Evolutionary conservation across 2,888 invertebrate genomes (phyloP).

Genomic region (Plebejus anna): DNA sequence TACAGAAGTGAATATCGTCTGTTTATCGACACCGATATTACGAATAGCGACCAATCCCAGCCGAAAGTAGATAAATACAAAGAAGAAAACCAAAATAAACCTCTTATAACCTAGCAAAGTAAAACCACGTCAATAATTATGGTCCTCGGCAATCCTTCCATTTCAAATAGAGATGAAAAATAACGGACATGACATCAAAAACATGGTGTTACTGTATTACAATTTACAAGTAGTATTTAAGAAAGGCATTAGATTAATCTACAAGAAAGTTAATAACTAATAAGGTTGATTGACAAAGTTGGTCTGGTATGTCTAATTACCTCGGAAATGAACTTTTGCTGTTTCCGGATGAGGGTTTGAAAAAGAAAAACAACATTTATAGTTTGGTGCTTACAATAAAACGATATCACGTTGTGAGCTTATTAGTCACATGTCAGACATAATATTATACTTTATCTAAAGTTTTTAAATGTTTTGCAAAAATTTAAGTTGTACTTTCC

Average conservation of each 20-base stretch:
- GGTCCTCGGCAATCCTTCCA: neutral
- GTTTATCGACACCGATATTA: neutral
- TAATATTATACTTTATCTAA: too few species aligned
- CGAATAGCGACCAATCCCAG: neutral
- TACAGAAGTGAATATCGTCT: neutral
- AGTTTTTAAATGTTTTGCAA: too few species aligned
- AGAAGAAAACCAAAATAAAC: neutral
- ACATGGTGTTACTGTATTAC: neutral
- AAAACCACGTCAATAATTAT: neutral
- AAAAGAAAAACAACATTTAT: conserved; percentile 44
- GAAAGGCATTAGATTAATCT: conserved; percentile 25
- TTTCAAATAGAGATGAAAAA: neutral
- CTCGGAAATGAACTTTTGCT: conserved; percentile 93
- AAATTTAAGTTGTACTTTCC: neutral
- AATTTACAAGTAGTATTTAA: conserved; percentile 2
- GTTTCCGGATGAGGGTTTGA: conserved; percentile 59
- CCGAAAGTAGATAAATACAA: neutral
- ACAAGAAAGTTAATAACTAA: conserved; percentile 4
- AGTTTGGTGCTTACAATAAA: conserved; percentile 2
- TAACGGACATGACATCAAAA: neutral
- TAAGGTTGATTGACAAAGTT: neutral
- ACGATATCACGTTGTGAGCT: neutral
- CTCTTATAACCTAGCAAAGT: neutral
- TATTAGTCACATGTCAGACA: conserved; percentile 39
- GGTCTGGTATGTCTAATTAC: conserved; percentile 73